These are phyloP conservation scores for Eucidaris tribuloides DNA, from an alignment of 35 echinoderm and acorn worm genomes.

Conservation along the genomic window DNA sequence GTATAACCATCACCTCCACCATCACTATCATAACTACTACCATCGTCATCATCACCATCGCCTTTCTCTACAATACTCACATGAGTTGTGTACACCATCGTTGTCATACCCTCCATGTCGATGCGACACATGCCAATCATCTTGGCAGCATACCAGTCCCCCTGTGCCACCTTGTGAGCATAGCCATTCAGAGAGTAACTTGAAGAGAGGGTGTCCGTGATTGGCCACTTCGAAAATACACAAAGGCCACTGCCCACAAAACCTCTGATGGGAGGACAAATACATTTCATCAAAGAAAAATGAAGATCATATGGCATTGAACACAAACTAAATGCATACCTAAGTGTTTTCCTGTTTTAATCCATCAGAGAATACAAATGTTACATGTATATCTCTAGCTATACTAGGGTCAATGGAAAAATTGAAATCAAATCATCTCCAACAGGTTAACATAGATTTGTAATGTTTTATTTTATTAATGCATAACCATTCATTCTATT, in stretches of 20 bases:
- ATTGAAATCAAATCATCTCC: not conserved
- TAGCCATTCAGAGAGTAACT: slow-evolving; percentile 75
- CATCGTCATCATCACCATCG: too few species aligned
- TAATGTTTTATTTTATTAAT: too few species aligned
- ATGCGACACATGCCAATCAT: slow-evolving; percentile 68
- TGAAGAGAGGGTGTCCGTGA: slow-evolving; percentile 41
- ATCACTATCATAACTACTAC: too few species aligned
- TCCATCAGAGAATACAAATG: not conserved
- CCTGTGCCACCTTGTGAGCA: slow-evolving; percentile 42
- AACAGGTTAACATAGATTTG: not conserved
- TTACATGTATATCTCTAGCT: not conserved
- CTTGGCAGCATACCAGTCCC: slow-evolving; percentile 86
- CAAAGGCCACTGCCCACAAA: slow-evolving; percentile 66
- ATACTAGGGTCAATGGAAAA: not conserved
- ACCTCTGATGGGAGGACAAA: slow-evolving; percentile 34
- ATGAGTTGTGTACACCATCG: slow-evolving; percentile 86
- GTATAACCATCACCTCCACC: too few species aligned
- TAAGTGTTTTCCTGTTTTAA: not conserved
- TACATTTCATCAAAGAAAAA: not conserved
- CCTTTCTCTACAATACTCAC: too few species aligned
- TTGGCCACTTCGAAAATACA: slow-evolving; percentile 89
- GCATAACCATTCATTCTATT: too few species aligned
- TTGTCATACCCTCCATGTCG: slow-evolving; percentile 60
- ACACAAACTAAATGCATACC: not conserved
- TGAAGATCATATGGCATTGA: not conserved